phyloP scores from a whole-genome alignment of 1,140 invertebrate species.

The Heliconius melpomene region DNA sequence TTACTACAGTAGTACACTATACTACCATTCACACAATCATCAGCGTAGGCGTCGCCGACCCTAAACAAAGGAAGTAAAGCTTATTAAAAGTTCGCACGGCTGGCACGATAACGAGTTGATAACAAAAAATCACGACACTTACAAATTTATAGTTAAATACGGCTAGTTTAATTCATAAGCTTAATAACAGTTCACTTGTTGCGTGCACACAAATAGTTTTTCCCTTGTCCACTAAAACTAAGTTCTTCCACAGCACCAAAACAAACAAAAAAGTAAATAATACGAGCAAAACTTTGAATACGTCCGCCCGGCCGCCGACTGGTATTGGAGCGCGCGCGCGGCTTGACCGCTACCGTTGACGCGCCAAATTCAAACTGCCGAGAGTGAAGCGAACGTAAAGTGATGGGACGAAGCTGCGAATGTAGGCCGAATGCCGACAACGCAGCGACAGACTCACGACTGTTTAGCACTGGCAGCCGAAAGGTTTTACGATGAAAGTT shows the following conservation, averaged over 20 bases:
- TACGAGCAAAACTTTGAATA: constrained; percentile 63
- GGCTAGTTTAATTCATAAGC: constrained; percentile 31
- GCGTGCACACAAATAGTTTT: constrained; percentile 41
- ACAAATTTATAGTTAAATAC: constrained; percentile 51
- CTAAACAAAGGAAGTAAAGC: constrained; percentile 76
- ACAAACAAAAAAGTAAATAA: constrained; percentile 69
- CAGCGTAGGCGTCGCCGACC: constrained; percentile 66
- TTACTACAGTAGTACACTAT: constrained; percentile 51
- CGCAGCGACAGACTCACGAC: constrained; percentile 26
- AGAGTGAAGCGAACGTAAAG: constrained; percentile 35
- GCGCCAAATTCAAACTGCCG: constrained; percentile 75
- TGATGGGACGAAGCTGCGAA: constrained; percentile 28
- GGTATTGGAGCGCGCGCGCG: constrained; percentile 61
- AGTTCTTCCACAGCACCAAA: constrained; percentile 49
- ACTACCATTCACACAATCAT: constrained; percentile 58
- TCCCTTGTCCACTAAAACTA: constrained; percentile 43
- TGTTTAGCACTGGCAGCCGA: constrained; percentile 35
- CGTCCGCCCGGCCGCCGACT: constrained; percentile 48
- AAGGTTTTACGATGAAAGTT: constrained; percentile 43
- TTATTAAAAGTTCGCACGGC: constrained; percentile 71
- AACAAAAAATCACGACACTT: constrained; percentile 61
- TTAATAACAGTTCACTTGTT: constrained; percentile 28
- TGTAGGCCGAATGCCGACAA: constrained; percentile 36
- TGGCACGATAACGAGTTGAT: constrained; percentile 66
- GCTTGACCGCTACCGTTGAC: constrained; percentile 61